Percentiles rank a stretch among this genome's conserved stretches.
phyloP scores from a whole-genome alignment of 2,888 invertebrate genomes.

The Nephrotoma appendiculata region DNA sequence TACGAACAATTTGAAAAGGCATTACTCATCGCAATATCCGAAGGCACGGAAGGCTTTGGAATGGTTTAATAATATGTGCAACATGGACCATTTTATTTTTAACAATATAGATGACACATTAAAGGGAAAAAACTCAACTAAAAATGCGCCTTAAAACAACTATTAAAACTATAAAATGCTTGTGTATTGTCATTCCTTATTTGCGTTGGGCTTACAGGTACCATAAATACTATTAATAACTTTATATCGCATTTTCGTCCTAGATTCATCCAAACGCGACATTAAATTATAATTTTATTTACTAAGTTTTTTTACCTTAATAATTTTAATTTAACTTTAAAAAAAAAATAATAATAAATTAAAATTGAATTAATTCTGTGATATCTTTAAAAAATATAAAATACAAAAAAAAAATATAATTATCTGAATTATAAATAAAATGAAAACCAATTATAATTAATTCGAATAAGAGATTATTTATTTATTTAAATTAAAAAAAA shows the following conservation, averaged over 20 bases:
- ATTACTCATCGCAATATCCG: constrained; percentile 80
- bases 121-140: background rate
- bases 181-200: background rate
- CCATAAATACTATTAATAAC: background rate
- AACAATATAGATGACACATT: background rate
- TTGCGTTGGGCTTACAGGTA: background rate
- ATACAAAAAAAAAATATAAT: background rate
- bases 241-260: background rate
- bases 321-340: background rate
- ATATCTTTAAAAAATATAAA: background rate
- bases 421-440: background rate
- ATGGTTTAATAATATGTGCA: constrained; percentile 24
- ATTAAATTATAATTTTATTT: background rate
- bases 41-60: constrained; percentile 90
- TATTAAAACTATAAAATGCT: background rate
- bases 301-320: background rate
- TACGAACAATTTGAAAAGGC: constrained; percentile 89
- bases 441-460: background rate
- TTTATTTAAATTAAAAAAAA: background rate
- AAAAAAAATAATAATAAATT: background rate
- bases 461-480: background rate
- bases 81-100: background rate
- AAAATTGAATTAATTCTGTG: background rate
- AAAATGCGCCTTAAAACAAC: background rate
- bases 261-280: background rate